Conservation (phyloP, 1,140 invertebrate genomes). For the Cyclina sinensis region DNA sequence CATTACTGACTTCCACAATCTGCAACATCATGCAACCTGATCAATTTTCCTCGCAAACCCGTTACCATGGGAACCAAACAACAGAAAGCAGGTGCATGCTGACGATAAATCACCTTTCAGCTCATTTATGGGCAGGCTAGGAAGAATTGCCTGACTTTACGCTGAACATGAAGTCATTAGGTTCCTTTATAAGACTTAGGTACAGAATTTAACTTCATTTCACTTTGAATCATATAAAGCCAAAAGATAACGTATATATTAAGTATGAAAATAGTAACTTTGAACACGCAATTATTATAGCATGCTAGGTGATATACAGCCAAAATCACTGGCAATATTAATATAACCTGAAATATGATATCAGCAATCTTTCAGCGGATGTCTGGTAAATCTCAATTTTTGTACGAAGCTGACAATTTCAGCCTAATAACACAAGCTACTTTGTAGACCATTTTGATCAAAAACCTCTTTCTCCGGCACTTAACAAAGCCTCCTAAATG, state of each 20-base stretch:
- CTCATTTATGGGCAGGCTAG: slow-evolving; percentile 2
- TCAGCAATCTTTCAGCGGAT: neutral
- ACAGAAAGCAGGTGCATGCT: slow-evolving; percentile 43
- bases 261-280: neutral
- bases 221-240: neutral
- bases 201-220: neutral
- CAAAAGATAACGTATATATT: neutral
- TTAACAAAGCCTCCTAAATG: neutral
- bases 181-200: neutral
- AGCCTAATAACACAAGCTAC: neutral
- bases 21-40: slow-evolving; percentile 46
- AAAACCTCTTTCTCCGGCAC: neutral
- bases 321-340: slow-evolving; percentile 25
- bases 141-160: neutral
- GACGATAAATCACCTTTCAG: slow-evolving; percentile 39
- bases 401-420: neutral
- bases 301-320: neutral
- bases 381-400: neutral
- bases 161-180: slow-evolving; percentile 16
- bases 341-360: neutral
- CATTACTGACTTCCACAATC: slow-evolving; percentile 27
- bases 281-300: slow-evolving; percentile 4
- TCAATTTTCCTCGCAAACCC: slow-evolving; percentile 56
- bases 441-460: neutral
- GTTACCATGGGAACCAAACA: slow-evolving; percentile 49